Conservation (phyloP, 2,888 invertebrate species). For the Adineta ricciae region DNA sequence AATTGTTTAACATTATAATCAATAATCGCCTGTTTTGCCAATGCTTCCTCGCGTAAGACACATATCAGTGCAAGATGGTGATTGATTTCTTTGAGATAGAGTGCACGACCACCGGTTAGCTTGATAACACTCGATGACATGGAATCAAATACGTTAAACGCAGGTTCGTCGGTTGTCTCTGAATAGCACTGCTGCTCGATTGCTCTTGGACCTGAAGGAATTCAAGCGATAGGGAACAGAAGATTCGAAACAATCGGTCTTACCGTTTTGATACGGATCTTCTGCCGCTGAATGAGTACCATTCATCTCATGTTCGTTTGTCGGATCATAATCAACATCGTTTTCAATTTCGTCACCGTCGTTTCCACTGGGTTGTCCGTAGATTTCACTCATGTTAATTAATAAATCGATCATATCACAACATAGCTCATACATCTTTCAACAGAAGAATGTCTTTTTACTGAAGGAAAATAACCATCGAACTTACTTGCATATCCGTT, state of each 20-base stretch:
- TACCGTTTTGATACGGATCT: background rate
- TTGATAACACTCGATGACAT: slow-evolving; percentile 89
- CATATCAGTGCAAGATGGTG: slow-evolving; percentile 85
- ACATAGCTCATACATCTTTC: slow-evolving; percentile 98
- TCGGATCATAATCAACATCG: background rate
- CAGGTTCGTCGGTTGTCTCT: background rate
- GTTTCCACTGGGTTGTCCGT: slow-evolving; percentile 57
- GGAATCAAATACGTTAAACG: slow-evolving; percentile 46
- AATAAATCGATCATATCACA: slow-evolving; percentile 99
- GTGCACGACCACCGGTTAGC: slow-evolving; percentile 85
- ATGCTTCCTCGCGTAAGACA: slow-evolving; percentile 75
- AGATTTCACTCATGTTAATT: slow-evolving; percentile 94
- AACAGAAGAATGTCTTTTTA: too few relatives aligned
- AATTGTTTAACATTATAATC: slow-evolving; percentile 33
- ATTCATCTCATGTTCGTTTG: background rate
- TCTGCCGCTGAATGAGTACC: background rate
- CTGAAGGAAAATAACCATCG: too few relatives aligned
- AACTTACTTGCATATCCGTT: slow-evolving; percentile 60
- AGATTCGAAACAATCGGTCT: background rate
- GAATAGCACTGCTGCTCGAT: background rate
- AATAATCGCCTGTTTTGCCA: slow-evolving; percentile 30
- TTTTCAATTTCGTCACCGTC: background rate
- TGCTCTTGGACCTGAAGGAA: background rate
- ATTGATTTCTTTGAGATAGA: slow-evolving; percentile 92
- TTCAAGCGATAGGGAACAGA: background rate